phyloP scores from a whole-genome alignment of 2,113 vertebrate species.

The Gambusia holbrooki region DNA sequence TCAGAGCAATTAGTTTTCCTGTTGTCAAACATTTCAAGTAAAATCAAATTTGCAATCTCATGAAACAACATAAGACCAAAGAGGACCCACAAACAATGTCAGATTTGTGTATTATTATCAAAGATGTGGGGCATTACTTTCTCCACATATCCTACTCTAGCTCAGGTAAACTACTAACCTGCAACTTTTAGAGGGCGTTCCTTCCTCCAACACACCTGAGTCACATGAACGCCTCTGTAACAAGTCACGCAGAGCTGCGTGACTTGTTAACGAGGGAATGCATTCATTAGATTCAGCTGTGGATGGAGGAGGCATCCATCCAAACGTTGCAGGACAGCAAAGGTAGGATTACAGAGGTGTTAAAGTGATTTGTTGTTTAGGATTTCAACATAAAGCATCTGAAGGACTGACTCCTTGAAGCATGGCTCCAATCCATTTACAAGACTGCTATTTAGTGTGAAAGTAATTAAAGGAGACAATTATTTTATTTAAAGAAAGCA shows the following conservation, averaged over 20 bases:
- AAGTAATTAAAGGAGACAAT: neutral
- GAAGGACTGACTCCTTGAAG: neutral
- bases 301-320: too few species aligned
- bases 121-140: too few species aligned
- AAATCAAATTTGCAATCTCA: neutral
- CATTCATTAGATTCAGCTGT: too few species aligned
- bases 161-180: too few species aligned
- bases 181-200: too few species aligned
- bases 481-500: neutral
- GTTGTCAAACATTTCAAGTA: neutral
- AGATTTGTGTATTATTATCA: neutral
- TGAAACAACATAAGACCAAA: neutral
- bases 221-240: too few species aligned
- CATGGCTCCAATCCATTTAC: neutral
- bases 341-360: neutral
- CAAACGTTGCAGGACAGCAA: neutral
- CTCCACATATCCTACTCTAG: too few species aligned
- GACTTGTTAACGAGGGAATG: too few species aligned
- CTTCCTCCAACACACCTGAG: too few species aligned
- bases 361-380: neutral
- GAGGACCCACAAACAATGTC: neutral
- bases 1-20: neutral
- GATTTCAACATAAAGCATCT: neutral
- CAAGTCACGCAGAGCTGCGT: too few species aligned
- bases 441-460: neutral